These are phyloP conservation scores for Campylomormyrus tamandua DNA, from an alignment of 2,113 vertebrate species.

Conservation along the genomic window DNA sequence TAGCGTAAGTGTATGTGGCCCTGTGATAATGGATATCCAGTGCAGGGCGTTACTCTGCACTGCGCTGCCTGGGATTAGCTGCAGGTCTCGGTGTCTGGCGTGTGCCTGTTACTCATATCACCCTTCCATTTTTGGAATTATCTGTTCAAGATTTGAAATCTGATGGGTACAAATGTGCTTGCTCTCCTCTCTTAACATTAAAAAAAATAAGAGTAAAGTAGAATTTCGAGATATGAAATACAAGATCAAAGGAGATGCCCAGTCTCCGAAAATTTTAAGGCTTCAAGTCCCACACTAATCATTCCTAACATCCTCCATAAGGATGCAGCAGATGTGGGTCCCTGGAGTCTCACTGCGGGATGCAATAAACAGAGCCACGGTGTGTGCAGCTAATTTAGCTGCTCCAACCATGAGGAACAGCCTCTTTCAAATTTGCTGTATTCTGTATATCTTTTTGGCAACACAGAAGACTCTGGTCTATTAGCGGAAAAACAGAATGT, in stretches of 20 bases:
- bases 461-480: background rate
- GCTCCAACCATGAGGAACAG: conserved; percentile 3
- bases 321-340: conserved; percentile 11
- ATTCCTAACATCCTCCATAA: conserved; percentile 24
- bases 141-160: background rate
- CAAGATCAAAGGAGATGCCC: background rate
- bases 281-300: conserved; percentile 16
- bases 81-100: background rate
- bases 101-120: background rate
- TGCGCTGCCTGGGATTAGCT: background rate
- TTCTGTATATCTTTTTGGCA: background rate
- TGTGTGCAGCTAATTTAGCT: conserved; percentile 12
- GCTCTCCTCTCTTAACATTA: background rate
- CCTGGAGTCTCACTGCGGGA: conserved; percentile 11
- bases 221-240: background rate
- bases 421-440: background rate
- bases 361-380: background rate
- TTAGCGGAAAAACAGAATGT: background rate
- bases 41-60: background rate
- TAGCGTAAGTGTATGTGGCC: background rate
- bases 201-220: background rate
- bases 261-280: background rate
- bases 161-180: background rate
- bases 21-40: background rate
- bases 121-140: background rate